Conservation (phyloP, 2,113 vertebrate genomes). For the Cacatua alba region DNA sequence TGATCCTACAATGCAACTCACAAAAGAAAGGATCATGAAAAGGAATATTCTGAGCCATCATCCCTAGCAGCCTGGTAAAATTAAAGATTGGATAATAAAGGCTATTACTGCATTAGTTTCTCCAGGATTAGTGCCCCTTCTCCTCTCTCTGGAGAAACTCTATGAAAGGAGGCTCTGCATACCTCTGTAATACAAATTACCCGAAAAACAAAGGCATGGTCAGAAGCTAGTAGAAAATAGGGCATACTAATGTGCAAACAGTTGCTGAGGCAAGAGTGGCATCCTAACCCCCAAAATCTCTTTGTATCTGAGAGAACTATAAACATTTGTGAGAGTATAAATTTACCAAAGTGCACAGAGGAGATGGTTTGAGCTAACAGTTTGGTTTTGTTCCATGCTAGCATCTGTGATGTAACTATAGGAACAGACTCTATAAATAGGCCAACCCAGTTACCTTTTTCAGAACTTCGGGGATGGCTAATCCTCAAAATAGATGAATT, state of each 20-base stretch:
- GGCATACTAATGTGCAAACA: background rate
- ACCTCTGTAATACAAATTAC: background rate
- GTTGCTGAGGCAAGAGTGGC: background rate
- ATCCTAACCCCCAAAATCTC: background rate
- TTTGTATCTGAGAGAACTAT: background rate
- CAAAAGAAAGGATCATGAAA: background rate
- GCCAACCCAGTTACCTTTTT: conserved; percentile 55
- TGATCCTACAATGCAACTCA: background rate
- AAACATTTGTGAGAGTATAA: background rate
- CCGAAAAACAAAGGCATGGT: background rate
- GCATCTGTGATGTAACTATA: conserved; percentile 32
- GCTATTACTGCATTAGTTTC: background rate
- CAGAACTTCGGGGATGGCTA: conserved; percentile 27
- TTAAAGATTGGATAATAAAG: background rate
- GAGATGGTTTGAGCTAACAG: background rate
- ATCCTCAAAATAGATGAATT: conserved; percentile 49
- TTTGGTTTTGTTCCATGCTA: background rate
- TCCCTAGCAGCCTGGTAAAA: background rate
- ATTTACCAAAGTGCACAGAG: background rate
- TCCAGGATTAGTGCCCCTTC: background rate
- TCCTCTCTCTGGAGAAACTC: background rate
- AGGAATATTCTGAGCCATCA: background rate
- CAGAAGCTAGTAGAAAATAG: background rate
- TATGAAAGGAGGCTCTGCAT: background rate
- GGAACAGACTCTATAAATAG: conserved; percentile 37